phyloP scores from a whole-genome alignment of 2,797 vertebrate genomes.

The Mus minutoides region DNA sequence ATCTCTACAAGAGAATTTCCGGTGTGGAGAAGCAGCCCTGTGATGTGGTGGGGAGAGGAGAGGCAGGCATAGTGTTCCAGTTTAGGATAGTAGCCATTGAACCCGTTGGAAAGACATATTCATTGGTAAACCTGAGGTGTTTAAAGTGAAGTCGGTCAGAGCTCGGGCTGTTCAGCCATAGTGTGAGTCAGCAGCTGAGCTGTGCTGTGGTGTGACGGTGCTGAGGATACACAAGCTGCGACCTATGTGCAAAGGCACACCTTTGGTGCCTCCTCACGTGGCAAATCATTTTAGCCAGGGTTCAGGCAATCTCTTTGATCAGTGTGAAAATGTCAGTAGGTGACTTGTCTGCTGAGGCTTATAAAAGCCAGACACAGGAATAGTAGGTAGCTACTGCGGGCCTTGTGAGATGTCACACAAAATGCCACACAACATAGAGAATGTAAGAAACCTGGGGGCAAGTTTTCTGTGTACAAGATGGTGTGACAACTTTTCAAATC shows the following conservation, averaged over 20 bases:
- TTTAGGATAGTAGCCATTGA: too few species aligned
- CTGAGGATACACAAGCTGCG: not conserved
- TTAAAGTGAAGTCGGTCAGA: not conserved
- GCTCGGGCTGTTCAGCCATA: not conserved
- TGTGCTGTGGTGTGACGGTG: not conserved
- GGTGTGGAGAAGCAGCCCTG: accelerated
- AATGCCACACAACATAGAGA: not conserved
- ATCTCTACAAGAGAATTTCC: not conserved
- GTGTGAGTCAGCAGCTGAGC: not conserved
- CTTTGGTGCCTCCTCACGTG: not conserved
- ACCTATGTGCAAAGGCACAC: not conserved
- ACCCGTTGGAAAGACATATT: not conserved
- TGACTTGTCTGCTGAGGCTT: not conserved
- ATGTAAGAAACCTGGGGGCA: not conserved
- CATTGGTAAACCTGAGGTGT: not conserved
- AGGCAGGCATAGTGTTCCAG: not conserved
- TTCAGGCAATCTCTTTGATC: not conserved
- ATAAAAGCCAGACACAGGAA: not conserved
- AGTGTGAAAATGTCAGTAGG: not conserved
- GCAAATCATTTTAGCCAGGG: not conserved
- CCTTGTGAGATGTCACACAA: not conserved
- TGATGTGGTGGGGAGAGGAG: not conserved
- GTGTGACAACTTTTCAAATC: not conserved
- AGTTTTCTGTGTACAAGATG: not conserved
- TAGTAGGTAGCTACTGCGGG: not conserved